Base-by-base conservation (phyloP, 1,140 invertebrate species). In the Dendrolimus punctatus region DNA sequence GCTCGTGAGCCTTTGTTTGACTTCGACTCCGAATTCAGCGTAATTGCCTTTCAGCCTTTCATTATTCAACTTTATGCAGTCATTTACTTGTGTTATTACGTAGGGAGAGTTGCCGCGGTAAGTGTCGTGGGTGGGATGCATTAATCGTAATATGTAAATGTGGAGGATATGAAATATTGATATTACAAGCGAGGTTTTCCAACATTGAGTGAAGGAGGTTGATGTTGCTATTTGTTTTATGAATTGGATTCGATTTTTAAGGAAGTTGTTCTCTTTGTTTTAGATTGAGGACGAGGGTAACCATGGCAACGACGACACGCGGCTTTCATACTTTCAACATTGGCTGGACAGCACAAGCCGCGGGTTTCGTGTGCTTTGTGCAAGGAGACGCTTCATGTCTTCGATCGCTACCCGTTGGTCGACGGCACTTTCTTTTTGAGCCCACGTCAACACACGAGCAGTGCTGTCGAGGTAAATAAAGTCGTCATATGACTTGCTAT, bases 341-440 rank as follows among this genome's bases (percentile, higher is more conserved):
- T 98, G 71, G 95, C 95, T 58, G 94, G 94, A 23, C 91, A 95
- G 56, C 93, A 96, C 62, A 93, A 93, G 85, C 93, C 93, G 46
- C 90, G 92, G 62, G 94, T 96, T 4, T 90, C 92, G 4, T 98
- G 96, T 79, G 94, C 98, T 6, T 88, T 99, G 49, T 99, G 98
- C 88, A 92, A 95, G 61, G 92, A 93, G 44, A 91, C 93, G 6
- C 91, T 99, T 90, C 90, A 94, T 49, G 96, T 99, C 53, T 99
- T 97, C 87, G 98, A 99, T 89, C 91, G 96, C 57, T 99, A 99
- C 88, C 98, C 98, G 2, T 88, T 99, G 50, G 94, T 99, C 41
- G 97, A 99, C 80, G 98, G 98, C 43, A 99, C 97, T 6, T 98
- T 99, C 88, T 99, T 99, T 88, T 89, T 99, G 37, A 98, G 96